Evolutionary conservation across 2,113 vertebrate species (phyloP).

Genomic region (Anhinga anhinga): DNA sequence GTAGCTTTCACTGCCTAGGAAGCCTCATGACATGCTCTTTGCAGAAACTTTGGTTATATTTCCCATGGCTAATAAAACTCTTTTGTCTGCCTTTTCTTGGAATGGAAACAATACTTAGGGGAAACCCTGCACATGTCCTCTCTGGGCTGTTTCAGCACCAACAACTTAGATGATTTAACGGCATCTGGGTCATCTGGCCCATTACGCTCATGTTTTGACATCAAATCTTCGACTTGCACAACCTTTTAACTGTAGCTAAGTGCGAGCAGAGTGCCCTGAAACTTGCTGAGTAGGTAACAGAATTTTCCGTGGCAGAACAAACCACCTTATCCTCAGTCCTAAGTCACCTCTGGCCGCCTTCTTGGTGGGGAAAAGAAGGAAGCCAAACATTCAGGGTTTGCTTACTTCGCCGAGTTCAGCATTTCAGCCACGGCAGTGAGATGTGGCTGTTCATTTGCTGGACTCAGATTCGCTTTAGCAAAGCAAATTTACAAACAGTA

Average conservation of each 20-base stretch:
- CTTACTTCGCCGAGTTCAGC: not conserved
- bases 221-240: not conserved
- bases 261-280: not conserved
- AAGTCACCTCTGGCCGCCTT: not conserved
- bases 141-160: not conserved
- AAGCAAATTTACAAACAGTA: not conserved
- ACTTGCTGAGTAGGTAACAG: not conserved
- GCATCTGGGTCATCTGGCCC: not conserved
- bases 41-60: not conserved
- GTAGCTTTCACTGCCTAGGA: constrained; percentile 8
- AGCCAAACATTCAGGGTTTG: not conserved
- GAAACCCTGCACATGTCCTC: not conserved
- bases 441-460: not conserved
- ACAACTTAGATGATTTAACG: not conserved
- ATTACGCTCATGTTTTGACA: not conserved
- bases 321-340: not conserved
- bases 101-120: not conserved
- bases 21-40: not conserved
- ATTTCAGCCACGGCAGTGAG: not conserved
- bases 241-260: not conserved
- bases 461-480: not conserved
- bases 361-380: not conserved
- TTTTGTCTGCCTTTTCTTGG: not conserved
- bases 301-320: not conserved
- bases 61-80: constrained; percentile 4